Conservation (phyloP, 2,797 vertebrate genomes). For the Rhinella marina region DNA sequence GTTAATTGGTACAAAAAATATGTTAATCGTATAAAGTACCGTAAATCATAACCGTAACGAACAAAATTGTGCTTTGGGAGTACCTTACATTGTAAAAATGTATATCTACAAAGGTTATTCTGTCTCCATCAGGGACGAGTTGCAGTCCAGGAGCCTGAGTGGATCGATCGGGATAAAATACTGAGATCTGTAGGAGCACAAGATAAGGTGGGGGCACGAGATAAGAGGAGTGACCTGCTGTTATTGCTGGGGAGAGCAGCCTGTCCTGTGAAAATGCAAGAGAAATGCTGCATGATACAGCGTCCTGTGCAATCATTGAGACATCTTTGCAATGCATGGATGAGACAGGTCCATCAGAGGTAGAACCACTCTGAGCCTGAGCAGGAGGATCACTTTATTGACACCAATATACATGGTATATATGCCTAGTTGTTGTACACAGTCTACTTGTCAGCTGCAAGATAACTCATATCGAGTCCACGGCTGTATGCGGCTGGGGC, state of each 20-base stretch:
- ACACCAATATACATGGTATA: neutral
- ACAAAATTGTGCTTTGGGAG: too few relatives aligned
- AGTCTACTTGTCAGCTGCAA: too few relatives aligned
- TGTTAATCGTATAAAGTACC: neutral
- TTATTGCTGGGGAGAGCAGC: neutral
- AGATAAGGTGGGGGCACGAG: conserved; percentile 41
- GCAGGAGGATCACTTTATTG: neutral
- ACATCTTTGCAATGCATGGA: too few relatives aligned
- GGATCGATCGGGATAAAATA: conserved; percentile 64
- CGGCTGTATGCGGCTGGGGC: too few relatives aligned
- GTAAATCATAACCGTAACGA: neutral
- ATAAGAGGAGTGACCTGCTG: neutral
- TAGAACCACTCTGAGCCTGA: neutral
- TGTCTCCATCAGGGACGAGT: conserved; percentile 6
- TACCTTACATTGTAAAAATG: neutral
- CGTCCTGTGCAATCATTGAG: neutral
- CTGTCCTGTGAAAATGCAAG: neutral
- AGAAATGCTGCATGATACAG: neutral
- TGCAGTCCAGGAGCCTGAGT: conserved; percentile 39
- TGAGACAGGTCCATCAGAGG: neutral
- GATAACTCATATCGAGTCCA: too few relatives aligned
- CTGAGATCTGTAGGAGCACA: conserved; percentile 48
- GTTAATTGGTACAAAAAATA: neutral
- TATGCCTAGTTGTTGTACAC: too few relatives aligned
- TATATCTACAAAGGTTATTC: neutral